Evolutionary conservation across 2,888 invertebrate species (phyloP), one percentile per base, ranked within the genome.

Genomic region (Nasonovia ribisnigri): DNA sequence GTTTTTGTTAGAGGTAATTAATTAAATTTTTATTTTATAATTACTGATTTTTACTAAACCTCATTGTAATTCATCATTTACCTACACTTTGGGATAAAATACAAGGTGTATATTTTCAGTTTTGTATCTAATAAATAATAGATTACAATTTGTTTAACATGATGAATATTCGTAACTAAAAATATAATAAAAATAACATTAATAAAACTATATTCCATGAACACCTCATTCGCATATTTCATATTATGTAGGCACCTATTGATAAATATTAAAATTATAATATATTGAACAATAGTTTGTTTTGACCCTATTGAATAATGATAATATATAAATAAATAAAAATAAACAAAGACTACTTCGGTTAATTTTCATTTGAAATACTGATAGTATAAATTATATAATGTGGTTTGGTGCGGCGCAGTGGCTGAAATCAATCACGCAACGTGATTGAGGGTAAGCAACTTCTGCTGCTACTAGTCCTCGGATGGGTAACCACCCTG

Each of bases 241-340:
- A 24, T 77, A 20, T 67, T 4, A 2, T 26, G 20, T 10, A 57
- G 54, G 24, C 20, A 36, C 8, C 36, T 20, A 24, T 36, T 77
- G 77, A 77, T 77, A 77, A 36, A 77, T 77, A 77, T 36, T 36
- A 77, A 42, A 77, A 77, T n/a, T n/a, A n/a, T 77, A 77, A 77
- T 42, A 20, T 36, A 36, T 8, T 77, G 5, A 77, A 36, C 36
- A 36, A 77, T 77, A 5, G 36, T 20, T 77, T 36, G 20, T 36
- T 77, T 36, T 20, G 20, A 77, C 20, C 20, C 20, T 6, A 77
- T 77, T n/a, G n/a, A 67, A 20, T 57, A 57, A 24, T 36, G 8
- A 77, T 16, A 77, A 36, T 77, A 5, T 36, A 67, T 77, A 77
- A 36, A 36, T 77, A 77, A 36, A 77, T 77, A 11, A 20, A 77